Conservation (phyloP, 2,888 invertebrate genomes). For the Zeuzera pyrina region DNA sequence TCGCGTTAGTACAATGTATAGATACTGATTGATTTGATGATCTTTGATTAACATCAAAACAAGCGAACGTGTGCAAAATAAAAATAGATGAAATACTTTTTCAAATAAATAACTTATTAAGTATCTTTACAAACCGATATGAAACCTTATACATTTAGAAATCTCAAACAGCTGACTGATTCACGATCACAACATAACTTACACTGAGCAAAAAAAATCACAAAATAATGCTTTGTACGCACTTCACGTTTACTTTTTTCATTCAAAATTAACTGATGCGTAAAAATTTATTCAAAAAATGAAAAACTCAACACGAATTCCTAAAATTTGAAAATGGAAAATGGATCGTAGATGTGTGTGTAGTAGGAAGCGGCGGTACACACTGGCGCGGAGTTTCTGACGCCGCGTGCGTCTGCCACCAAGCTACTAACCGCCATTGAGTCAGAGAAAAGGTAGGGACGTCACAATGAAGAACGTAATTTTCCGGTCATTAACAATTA, state of each 20-base stretch:
- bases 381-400: slow-evolving; percentile 33
- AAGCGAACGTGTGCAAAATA: no score
- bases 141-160: no score
- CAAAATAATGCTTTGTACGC: no score
- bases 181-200: no score
- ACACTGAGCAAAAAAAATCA: no score
- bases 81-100: no score
- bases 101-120: no score
- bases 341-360: slow-evolving; percentile 42
- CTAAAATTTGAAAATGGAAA: slow-evolving; percentile 26
- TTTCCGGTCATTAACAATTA: slow-evolving; percentile 53
- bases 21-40: no score
- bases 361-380: slow-evolving; percentile 51
- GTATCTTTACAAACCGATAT: no score
- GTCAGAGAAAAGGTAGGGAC: slow-evolving; percentile 61
- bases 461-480: slow-evolving; percentile 42
- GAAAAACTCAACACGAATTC: slow-evolving; percentile 8
- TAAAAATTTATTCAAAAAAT: slow-evolving; percentile 9
- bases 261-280: slow-evolving; percentile 48
- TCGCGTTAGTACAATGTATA: no score
- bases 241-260: slow-evolving; percentile 35
- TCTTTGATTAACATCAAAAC: no score
- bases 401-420: slow-evolving; percentile 18
- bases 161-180: no score
- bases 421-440: slow-evolving; percentile 29